These are phyloP conservation scores for Drosophila acutilabella DNA, from an alignment of 2,888 invertebrate species.

Conservation along the genomic window DNA sequence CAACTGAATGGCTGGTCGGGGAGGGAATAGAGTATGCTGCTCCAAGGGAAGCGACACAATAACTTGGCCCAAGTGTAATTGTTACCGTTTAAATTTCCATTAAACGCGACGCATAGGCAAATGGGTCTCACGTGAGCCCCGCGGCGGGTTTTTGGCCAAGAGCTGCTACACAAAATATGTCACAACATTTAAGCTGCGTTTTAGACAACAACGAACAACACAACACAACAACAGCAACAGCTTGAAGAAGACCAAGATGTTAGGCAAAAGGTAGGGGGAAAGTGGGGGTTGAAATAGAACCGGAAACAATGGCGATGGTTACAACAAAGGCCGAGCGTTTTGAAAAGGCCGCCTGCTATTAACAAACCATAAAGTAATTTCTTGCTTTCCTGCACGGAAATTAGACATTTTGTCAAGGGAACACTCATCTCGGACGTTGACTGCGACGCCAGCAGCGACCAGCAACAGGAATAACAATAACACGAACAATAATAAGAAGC, in stretches of 20 bases:
- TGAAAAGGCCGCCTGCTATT: slow-evolving; percentile 75
- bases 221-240: slow-evolving; percentile 17
- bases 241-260: slow-evolving; percentile 11
- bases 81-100: slow-evolving; percentile 80
- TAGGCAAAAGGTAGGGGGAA: neutral
- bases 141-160: slow-evolving; percentile 15
- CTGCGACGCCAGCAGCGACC: slow-evolving; percentile 21
- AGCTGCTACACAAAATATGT: slow-evolving; percentile 62
- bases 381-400: slow-evolving; percentile 81
- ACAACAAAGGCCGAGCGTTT: slow-evolving; percentile 63
- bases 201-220: slow-evolving; percentile 33
- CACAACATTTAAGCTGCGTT: slow-evolving; percentile 74
- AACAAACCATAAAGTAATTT: slow-evolving; percentile 82
- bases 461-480: slow-evolving; percentile 59
- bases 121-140: slow-evolving; percentile 45
- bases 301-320: slow-evolving; percentile 59
- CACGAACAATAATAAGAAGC: slow-evolving; percentile 53
- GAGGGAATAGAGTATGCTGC: neutral
- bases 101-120: slow-evolving; percentile 65
- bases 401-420: slow-evolving; percentile 82
- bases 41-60: slow-evolving; percentile 24
- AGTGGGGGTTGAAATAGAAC: slow-evolving; percentile 1
- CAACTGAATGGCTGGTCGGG: slow-evolving; percentile 42
- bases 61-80: slow-evolving; percentile 72
- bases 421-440: slow-evolving; percentile 57